These are phyloP conservation scores for Hydrochoerus hydrochaeris DNA, from an alignment of 2,113 vertebrate genomes.

Conservation along the genomic window DNA sequence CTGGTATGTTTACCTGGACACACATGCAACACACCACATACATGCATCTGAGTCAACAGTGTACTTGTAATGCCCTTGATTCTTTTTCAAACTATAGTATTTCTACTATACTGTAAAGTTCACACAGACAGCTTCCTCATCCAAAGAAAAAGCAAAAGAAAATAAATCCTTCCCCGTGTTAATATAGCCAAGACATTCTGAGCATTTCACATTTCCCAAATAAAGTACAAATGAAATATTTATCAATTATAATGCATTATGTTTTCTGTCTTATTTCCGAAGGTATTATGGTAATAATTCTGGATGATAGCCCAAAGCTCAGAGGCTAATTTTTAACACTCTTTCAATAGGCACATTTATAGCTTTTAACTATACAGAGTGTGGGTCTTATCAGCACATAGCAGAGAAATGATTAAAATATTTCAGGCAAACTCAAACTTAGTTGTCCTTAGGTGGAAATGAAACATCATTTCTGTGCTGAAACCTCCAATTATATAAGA, in stretches of 20 bases:
- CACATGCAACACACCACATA: neutral
- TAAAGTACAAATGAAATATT: slow-evolving; percentile 82
- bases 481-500: slow-evolving; percentile 89
- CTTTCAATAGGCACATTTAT: slow-evolving; percentile 84
- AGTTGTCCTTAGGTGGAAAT: slow-evolving; percentile 83
- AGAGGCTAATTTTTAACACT: slow-evolving; percentile 84
- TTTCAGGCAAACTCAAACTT: slow-evolving; percentile 84
- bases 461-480: slow-evolving; percentile 79
- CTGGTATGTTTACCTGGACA: neutral
- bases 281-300: slow-evolving; percentile 88
- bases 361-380: slow-evolving; percentile 84
- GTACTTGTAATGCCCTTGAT: neutral
- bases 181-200: slow-evolving; percentile 69
- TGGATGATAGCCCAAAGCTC: slow-evolving; percentile 86
- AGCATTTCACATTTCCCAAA: slow-evolving; percentile 83
- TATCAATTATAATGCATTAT: slow-evolving; percentile 85
- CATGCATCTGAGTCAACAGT: neutral
- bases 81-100: slow-evolving; percentile 22
- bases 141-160: neutral
- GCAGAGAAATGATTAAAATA: slow-evolving; percentile 87
- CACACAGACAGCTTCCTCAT: slow-evolving; percentile 25
- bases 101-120: no score
- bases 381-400: slow-evolving; percentile 85
- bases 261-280: slow-evolving; percentile 87
- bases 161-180: slow-evolving; percentile 57